Evolutionary conservation across 2,888 invertebrate genomes (phyloP).

Genomic region (Girardia tigrina): DNA sequence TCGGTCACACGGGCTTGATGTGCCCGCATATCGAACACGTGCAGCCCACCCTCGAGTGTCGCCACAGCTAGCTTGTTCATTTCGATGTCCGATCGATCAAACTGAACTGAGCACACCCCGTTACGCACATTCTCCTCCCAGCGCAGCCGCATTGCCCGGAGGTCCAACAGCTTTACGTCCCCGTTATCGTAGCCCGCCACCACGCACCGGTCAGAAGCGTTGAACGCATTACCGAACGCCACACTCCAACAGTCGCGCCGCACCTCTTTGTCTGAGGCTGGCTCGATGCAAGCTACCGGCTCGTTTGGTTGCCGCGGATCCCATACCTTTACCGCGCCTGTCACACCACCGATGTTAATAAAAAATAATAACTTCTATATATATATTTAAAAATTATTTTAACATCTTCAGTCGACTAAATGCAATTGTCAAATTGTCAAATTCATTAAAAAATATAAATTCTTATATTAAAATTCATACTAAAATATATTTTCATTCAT

Average conservation of each 20-base stretch:
- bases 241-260: constrained; percentile 84
- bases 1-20: constrained; percentile 61
- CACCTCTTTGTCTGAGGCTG: constrained; percentile 55
- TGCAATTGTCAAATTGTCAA: too few relatives aligned
- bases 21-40: constrained; percentile 73
- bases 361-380: too few relatives aligned
- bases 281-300: constrained; percentile 77
- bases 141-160: constrained; percentile 65
- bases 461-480: too few relatives aligned
- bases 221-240: constrained; percentile 69
- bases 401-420: too few relatives aligned
- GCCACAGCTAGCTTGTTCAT: constrained; percentile 87
- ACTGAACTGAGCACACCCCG: constrained; percentile 70
- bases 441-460: too few relatives aligned
- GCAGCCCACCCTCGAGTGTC: constrained; percentile 75
- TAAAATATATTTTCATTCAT: too few relatives aligned
- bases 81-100: constrained; percentile 76
- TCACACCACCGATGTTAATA: too few relatives aligned
- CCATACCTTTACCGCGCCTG: constrained; percentile 80
- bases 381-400: too few relatives aligned
- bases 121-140: constrained; percentile 86
- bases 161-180: constrained; percentile 79
- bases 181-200: constrained; percentile 90
- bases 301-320: constrained; percentile 73
- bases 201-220: constrained; percentile 66